Conservation (phyloP, 2,797 vertebrate species). For the Rachycentron canadum region DNA sequence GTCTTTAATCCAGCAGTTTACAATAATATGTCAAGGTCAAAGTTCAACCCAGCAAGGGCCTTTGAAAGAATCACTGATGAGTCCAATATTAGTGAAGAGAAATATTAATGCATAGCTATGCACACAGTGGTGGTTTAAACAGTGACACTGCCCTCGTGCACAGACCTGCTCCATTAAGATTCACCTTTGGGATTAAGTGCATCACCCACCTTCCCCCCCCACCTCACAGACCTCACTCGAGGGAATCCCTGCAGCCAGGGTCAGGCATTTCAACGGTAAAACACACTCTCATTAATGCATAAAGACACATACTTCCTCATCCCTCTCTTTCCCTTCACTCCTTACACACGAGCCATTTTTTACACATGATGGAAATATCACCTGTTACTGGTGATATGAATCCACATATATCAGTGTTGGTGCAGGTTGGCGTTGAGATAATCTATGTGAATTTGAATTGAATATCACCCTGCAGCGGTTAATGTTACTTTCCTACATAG, state of each 20-base stretch:
- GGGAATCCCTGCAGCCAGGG: neutral
- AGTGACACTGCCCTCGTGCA: neutral
- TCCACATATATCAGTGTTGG: too few relatives aligned
- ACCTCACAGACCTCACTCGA: neutral
- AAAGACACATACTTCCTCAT: too few relatives aligned
- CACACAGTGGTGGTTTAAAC: too few relatives aligned
- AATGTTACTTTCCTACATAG: neutral
- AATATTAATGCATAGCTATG: neutral
- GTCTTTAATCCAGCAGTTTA: neutral
- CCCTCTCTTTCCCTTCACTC: too few relatives aligned
- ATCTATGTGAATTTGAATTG: too few relatives aligned
- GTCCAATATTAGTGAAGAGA: neutral
- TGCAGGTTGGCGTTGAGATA: too few relatives aligned
- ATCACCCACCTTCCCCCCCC: neutral
- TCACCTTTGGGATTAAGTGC: neutral
- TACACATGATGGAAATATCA: too few relatives aligned
- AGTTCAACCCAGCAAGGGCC: neutral
- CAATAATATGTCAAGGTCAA: neutral
- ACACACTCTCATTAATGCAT: neutral
- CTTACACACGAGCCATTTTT: too few relatives aligned
- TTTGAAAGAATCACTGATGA: neutral
- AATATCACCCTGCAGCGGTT: neutral
- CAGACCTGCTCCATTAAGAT: neutral
- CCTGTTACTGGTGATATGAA: too few relatives aligned
- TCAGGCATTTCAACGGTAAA: neutral